These are phyloP conservation scores for Holacanthella duospinosa DNA, from an alignment of 2,888 invertebrate species.

Conservation along the genomic window DNA sequence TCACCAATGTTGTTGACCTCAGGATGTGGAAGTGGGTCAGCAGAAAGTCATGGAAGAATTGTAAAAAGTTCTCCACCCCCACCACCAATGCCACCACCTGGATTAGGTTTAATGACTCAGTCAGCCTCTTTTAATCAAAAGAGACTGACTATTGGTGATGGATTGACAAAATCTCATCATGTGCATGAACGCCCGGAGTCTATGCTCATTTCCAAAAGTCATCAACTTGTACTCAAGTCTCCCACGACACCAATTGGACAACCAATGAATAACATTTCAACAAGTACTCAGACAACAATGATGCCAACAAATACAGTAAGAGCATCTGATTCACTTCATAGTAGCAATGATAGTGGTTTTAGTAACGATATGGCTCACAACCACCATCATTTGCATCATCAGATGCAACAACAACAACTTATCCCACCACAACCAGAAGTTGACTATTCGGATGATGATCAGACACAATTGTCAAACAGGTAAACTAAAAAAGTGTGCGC, in stretches of 20 bases:
- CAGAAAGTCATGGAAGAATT: slow-evolving; percentile 21
- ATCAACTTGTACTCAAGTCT: not conserved
- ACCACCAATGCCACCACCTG: slow-evolving; percentile 32
- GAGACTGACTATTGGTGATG: not conserved
- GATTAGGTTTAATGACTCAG: not conserved
- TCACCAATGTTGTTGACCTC: slow-evolving; percentile 41
- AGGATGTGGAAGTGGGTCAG: slow-evolving; percentile 52
- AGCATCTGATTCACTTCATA: slow-evolving; percentile 59
- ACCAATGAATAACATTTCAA: slow-evolving; percentile 4
- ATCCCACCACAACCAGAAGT: slow-evolving; percentile 75
- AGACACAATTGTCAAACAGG: slow-evolving; percentile 30
- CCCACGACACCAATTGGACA: not conserved
- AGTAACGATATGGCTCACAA: slow-evolving; percentile 55
- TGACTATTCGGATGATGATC: slow-evolving; percentile 82
- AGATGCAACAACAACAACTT: slow-evolving; percentile 42
- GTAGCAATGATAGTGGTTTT: slow-evolving; percentile 84
- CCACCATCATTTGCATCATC: not conserved
- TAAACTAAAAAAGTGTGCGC: slow-evolving; percentile 15
- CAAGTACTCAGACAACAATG: slow-evolving; percentile 11
- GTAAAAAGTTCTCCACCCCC: slow-evolving; percentile 19
- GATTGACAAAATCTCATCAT: not conserved
- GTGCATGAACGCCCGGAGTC: not conserved
- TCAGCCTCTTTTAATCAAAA: not conserved
- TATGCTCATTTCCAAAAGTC: not conserved
- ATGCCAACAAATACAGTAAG: slow-evolving; percentile 38